These are phyloP conservation scores for Phlogophora meticulosa DNA, from an alignment of 2,888 invertebrate genomes.

Conservation along the genomic window DNA sequence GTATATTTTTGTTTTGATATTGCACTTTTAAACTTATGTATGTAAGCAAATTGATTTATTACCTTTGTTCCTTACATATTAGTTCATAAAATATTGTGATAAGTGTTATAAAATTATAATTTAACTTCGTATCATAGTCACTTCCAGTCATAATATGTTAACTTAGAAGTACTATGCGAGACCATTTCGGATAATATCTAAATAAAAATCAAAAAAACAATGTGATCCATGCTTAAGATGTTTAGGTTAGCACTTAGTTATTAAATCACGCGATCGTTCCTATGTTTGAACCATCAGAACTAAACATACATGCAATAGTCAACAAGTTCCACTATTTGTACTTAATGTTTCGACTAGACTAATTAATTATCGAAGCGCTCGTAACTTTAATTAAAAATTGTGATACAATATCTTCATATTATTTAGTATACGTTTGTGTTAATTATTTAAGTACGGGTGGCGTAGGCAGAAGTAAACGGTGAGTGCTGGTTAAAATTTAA, in stretches of 20 bases:
- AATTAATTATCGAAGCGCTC: constrained; percentile 76
- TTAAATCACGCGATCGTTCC: constrained; percentile 84
- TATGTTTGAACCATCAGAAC: constrained; percentile 82
- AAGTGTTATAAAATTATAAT: constrained; percentile 84
- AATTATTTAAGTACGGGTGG: constrained; percentile 81
- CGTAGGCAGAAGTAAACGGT: constrained; percentile 59
- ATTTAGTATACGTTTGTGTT: constrained; percentile 67
- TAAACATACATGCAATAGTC: constrained; percentile 80
- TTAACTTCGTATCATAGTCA: constrained; percentile 88
- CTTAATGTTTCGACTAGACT: constrained; percentile 83
- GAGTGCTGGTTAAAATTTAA: constrained; percentile 57
- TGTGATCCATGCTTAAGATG: constrained; percentile 84
- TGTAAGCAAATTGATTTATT: constrained; percentile 72
- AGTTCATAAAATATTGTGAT: constrained; percentile 87
- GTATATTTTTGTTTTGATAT: constrained; percentile 71
- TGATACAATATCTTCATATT: constrained; percentile 85
- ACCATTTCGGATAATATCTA: constrained; percentile 78
- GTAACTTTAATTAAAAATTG: constrained; percentile 83
- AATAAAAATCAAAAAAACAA: constrained; percentile 79
- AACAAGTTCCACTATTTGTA: constrained; percentile 84
- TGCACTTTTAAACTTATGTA: constrained; percentile 70
- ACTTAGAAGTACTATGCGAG: constrained; percentile 84
- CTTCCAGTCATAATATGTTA: constrained; percentile 91
- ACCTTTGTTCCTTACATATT: constrained; percentile 85
- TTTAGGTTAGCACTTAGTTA: constrained; percentile 78